A percentile compares a stretch with the other conserved stretches of the same genome.
phyloP scores from a whole-genome alignment of 2,113 vertebrate species.

The Sus scrofa region T2T-Sscrofa CM000814.6:12068501-12069000 shows the following conservation, averaged over 20 bases:
- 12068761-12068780: conserved; percentile 78
- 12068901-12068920: background rate
- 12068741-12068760: conserved; percentile 51
- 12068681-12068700: conserved; percentile 58
- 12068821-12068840: conserved; percentile 68
- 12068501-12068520: background rate
- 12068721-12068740: conserved; percentile 74
- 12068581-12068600: background rate
- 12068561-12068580: background rate
- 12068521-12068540: background rate
- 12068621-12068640: conserved; percentile 10
- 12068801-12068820: conserved; percentile 78
- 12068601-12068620: background rate
- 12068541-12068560: background rate
- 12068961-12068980: conserved; percentile 43
- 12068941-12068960: conserved; percentile 72
- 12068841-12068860: conserved; percentile 68
- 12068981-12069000: conserved; percentile 50
- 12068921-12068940: background rate
- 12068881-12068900: conserved; percentile 72
- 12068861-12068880: conserved; percentile 77
- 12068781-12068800: conserved; percentile 71
- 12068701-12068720: conserved; percentile 74
- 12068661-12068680: conserved; percentile 74
- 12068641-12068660: background rate